Conservation (phyloP, 2,888 invertebrate species). For the Punctoribates punctum region DNA sequence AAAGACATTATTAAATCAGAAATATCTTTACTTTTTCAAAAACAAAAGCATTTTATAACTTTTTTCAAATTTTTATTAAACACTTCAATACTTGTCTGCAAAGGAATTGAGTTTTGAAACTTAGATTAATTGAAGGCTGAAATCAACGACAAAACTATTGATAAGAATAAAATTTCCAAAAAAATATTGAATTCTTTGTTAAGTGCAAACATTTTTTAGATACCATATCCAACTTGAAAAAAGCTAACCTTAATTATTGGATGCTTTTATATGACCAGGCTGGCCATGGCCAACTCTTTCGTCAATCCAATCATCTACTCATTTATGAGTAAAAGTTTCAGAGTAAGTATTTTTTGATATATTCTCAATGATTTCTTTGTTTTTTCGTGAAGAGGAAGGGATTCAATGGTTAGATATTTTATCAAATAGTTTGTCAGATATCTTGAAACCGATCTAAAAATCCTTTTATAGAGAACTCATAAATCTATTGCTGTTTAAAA, state of each 20-base stretch:
- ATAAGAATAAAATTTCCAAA: not conserved
- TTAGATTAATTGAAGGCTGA: not conserved
- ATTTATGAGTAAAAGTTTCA: conserved; percentile 39
- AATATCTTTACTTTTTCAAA: too few relatives aligned
- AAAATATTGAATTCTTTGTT: not conserved
- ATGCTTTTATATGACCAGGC: not conserved
- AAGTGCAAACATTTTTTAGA: not conserved
- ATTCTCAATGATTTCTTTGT: not conserved
- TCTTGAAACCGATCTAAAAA: too few relatives aligned
- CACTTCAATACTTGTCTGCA: too few relatives aligned
- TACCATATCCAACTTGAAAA: not conserved
- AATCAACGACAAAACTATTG: not conserved
- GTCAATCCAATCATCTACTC: conserved; percentile 39
- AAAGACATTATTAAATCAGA: too few relatives aligned
- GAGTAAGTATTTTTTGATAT: conserved; percentile 25
- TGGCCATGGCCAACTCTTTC: conserved; percentile 40
- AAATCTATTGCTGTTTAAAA: too few relatives aligned
- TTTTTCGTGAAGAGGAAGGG: too few relatives aligned
- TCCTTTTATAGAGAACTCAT: too few relatives aligned
- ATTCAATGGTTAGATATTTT: too few relatives aligned
- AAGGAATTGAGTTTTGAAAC: not conserved
- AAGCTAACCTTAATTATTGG: not conserved
- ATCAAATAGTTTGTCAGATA: too few relatives aligned
- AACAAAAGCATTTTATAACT: not conserved
- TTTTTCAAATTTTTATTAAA: too few relatives aligned